Base-by-base conservation (phyloP, 2,797 vertebrate genomes). In the Spinibarbus caldwelli region DNA sequence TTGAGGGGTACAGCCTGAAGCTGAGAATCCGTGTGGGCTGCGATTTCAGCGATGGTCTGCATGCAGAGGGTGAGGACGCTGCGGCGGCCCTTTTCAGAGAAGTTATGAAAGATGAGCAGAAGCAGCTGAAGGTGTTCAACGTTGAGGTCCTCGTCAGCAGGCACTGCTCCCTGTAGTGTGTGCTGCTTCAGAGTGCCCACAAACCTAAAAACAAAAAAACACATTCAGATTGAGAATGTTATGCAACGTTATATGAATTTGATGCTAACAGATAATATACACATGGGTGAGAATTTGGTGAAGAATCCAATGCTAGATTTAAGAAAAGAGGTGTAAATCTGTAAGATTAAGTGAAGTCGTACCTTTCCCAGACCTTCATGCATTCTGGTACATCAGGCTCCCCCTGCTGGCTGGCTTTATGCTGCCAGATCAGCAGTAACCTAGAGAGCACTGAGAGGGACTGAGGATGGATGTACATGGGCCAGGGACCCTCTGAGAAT, bases 341-440 rank as follows among this genome's bases (percentile, higher is more conserved):
- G 45, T 31, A 80, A 23, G 17, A 47, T 47, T 31, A 1, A 23
- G 78, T 47, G n/a, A 54, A 36, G 21, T 12, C 71, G 67, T 95
- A 99, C 98, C 98, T 98, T 94, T 99, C 98, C 98, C 98, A 99
- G 78, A 99, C 97, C 91, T 97, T 99, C 91, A 98, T 96, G 90
- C 98, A 99, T 91, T 99, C 98, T 0, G 97, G 96, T 29, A 99
- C 97, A 0, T 99, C 98, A 2, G 97, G 97, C 70, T 99, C 97
- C 73, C 97, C 97, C 90, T 98, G 97, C 83, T 95, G 85, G 49
- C 89, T 95, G 78, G 98, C 97, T 95, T 97, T 99, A 88, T 98
- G 98, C 85, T 99, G 98, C 98, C 98, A 99, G 89, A 99, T 96
- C 78, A 99, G 95, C 66, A 99, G 95, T 85, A 99, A 96, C 79